A percentile compares a stretch with the other conserved stretches of the same genome.
Evolutionary conservation across 30 jellyfish, hydroid and myxozoan genomes (phyloP).

Genomic region (Chrysaora quinquecirrha): DNA sequence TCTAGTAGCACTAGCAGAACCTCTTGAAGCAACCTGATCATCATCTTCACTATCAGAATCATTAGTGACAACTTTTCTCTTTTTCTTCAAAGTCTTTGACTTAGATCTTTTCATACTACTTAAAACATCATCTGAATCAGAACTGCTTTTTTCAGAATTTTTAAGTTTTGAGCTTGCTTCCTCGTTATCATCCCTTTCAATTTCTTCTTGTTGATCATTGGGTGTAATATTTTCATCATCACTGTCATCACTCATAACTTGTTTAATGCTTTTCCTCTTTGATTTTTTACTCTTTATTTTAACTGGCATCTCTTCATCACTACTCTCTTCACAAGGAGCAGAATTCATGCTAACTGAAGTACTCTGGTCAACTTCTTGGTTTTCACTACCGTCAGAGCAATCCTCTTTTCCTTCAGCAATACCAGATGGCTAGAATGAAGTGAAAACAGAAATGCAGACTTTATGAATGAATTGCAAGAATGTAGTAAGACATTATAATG

Average conservation of each 20-base stretch:
- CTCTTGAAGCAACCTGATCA: neutral
- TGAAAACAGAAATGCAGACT: too few species aligned
- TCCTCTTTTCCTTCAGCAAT: too few species aligned
- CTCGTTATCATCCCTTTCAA: neutral
- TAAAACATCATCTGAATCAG: neutral
- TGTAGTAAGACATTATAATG: too few species aligned
- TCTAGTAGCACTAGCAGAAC: neutral
- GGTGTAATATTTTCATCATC: neutral
- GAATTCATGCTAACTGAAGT: neutral
- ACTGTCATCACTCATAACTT: neutral
- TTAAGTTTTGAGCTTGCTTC: neutral
- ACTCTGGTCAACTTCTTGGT: neutral
- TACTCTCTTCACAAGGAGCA: neutral
- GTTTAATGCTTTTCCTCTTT: neutral
- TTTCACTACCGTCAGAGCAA: neutral
- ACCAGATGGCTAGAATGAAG: too few species aligned
- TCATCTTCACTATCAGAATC: constrained; percentile 3
- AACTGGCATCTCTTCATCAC: neutral
- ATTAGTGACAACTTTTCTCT: neutral
- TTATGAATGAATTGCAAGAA: too few species aligned
- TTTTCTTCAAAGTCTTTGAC: neutral
- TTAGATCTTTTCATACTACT: neutral
- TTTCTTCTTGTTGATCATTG: neutral
- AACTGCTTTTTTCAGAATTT: neutral
- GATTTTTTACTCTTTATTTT: neutral